A percentile compares a stretch with the other conserved stretches of the same genome.
phyloP scores from a whole-genome alignment of 2,888 invertebrate genomes.

The Pheosia gnoma region DNA sequence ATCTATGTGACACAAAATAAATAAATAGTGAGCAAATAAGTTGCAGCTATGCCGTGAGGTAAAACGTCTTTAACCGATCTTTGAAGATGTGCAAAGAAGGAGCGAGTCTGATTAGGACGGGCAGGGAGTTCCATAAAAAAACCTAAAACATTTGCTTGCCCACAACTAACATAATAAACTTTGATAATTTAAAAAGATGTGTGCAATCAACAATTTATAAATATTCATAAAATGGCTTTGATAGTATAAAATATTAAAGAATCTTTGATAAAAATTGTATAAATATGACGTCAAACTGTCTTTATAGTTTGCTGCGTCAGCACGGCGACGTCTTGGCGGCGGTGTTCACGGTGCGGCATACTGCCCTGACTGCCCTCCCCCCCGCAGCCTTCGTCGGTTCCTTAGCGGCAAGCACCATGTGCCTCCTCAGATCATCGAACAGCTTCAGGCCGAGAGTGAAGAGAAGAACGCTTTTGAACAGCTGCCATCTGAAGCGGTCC shows the following conservation, averaged over 20 bases:
- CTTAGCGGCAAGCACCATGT: constrained; percentile 23
- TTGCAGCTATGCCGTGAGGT: too few species aligned
- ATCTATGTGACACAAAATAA: too few species aligned
- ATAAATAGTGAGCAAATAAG: too few species aligned
- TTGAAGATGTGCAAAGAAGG: too few species aligned
- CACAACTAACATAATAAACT: too few species aligned
- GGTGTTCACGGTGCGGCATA: too few species aligned
- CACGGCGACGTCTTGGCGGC: not conserved
- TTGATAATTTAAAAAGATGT: not conserved
- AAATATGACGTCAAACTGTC: not conserved
- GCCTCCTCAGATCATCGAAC: constrained; percentile 49
- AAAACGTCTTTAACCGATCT: too few species aligned
- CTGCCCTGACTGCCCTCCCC: not conserved
- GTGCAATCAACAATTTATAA: not conserved
- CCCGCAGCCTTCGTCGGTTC: not conserved
- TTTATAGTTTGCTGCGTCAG: not conserved
- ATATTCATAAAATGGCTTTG: not conserved
- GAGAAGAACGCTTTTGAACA: constrained; percentile 53
- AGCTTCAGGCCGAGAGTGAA: constrained; percentile 58
- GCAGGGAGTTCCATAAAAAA: too few species aligned
- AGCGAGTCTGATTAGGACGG: too few species aligned
- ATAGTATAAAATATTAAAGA: not conserved
- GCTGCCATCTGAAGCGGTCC: constrained; percentile 49
- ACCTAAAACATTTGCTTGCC: too few species aligned
- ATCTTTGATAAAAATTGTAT: not conserved